Evolutionary conservation across 2,797 vertebrate species (phyloP), one percentile per base, ranked within the genome.

Genomic region (Ibycter americanus): DNA sequence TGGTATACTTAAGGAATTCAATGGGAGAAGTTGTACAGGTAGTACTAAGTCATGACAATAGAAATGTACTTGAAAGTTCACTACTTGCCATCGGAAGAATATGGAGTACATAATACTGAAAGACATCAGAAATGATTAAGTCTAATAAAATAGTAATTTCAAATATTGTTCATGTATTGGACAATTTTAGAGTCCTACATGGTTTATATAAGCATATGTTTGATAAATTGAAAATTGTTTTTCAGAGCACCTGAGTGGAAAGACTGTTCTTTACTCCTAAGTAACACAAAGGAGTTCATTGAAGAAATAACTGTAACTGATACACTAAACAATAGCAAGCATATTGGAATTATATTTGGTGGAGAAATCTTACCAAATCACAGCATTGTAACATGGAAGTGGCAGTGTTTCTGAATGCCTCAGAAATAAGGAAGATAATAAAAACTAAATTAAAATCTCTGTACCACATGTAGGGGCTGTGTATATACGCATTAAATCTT

Each of bases 391-490:
- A 66, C 42, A 52, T 1, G 0, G 23, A 34, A 73, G 8, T 27
- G 21, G 21, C 74, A 79, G 9, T 63, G 54, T 32, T 88, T 87
- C 63, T 77, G 55, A 86, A 55, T 72, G 59, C n/a, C 51, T 77
- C 55, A 77, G 46, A 86, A 86, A 78, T 15, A 4, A 74, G 36
- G 14, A 73, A 73, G 56, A 42, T 47, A 77, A 83, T 55, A 32
- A 87, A 74, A 91, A 71, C 73, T 15, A 89, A 92, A 92, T 90
- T 67, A 55, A 93, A 94, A 76, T 52, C 31, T 68, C 56, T 55
- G 26, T 44, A n/a, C 12, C 32, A 20, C n/a, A 17, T 3, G 25
- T 26, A 85, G 74, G 55, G 68, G 18, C 18, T 62, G 42, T 4
- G 34, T 32, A 54, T 14, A 54, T 15, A 42, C 40, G 15, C 12